A percentile compares a stretch with the other conserved stretches of the same genome.
Conservation (phyloP, 2,797 vertebrate species). For the Coracias cyanogaster region DNA sequence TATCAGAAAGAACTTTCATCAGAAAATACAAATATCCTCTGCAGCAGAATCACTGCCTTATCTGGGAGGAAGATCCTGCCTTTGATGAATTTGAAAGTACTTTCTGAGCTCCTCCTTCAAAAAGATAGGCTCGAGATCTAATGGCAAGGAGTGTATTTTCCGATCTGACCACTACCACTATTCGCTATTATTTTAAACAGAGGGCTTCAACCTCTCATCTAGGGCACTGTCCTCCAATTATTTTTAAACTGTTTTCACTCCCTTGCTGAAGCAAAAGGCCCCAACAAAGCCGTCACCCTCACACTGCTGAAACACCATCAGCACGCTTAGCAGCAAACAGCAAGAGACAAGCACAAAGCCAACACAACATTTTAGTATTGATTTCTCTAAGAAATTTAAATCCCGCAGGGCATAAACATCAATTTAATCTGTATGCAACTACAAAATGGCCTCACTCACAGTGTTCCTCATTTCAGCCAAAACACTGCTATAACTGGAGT, state of each 20-base stretch:
- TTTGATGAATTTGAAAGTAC: slow-evolving; percentile 19
- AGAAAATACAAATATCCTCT: slow-evolving; percentile 53
- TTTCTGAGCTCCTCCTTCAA: neutral
- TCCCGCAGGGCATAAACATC: slow-evolving; percentile 62
- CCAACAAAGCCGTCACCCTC: neutral
- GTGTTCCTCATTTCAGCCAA: slow-evolving; percentile 40
- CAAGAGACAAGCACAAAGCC: slow-evolving; percentile 52
- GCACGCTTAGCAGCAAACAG: slow-evolving; percentile 40
- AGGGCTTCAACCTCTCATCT: neutral
- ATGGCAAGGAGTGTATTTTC: neutral
- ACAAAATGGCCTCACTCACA: slow-evolving; percentile 52
- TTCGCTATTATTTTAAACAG: neutral
- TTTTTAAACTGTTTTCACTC: slow-evolving; percentile 12
- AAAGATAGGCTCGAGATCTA: neutral
- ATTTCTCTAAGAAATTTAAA: slow-evolving; percentile 73
- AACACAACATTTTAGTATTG: slow-evolving; percentile 67
- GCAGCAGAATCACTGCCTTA: slow-evolving; percentile 15
- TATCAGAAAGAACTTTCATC: slow-evolving; percentile 18
- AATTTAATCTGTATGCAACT: slow-evolving; percentile 72
- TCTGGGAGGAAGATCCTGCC: slow-evolving; percentile 39
- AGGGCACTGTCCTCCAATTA: neutral
- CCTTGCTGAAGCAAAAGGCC: neutral
- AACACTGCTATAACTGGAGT: neutral
- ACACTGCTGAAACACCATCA: slow-evolving; percentile 17
- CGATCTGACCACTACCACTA: neutral